Evolutionary conservation across 2,113 vertebrate species (phyloP), one percentile per base, ranked within the genome.

Genomic region (Verasper variegatus): DNA sequence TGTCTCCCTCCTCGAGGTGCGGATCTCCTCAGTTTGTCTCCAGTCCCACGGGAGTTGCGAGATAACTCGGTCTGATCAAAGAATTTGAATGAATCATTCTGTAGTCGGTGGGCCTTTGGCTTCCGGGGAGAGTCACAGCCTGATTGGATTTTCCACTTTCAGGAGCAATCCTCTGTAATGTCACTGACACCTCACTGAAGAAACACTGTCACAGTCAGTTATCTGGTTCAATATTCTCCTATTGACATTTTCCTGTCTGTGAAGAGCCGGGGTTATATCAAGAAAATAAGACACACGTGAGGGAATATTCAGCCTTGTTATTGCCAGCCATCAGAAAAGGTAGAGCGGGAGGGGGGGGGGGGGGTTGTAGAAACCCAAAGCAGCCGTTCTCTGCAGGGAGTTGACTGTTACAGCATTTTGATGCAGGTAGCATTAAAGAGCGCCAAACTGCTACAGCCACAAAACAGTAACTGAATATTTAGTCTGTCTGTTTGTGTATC

Each of bases 61-160:
- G 58, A 82, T 73, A 82, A 82, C 71, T 58, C 1, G 4, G 73
- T 21, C 85, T 74, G 84, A 86, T 88, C 72, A 89, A 82, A 90
- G 79, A 81, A 88, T 86, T 86, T 76, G 80, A 87, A 87, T 87
- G 85, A 86, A 80, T 86, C 83, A 73, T 59, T 82, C 76, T 76
- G 66, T 31, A 67, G 80, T 87, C 84, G 83, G 69, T 35, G 52
- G 72, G 21, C 76, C 74, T 81, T 83, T 56, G 47, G 68, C 76
- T 85, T 85, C 59, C 61, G 15, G 40, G 78, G 83, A 82, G 76
- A 79, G 80, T 79, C 80, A 86, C 45, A 42, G 76, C 65, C 64
- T 85, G 83, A 92, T 90, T 91, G 88, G 89, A 91, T 92, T 91
- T 91, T 84, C 81, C 79, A 88, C 90, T 84, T 89, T 82, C 70